Evolutionary conservation across 2,797 vertebrate genomes (phyloP).

Genomic region (Gymnopithys bicolor): DNA sequence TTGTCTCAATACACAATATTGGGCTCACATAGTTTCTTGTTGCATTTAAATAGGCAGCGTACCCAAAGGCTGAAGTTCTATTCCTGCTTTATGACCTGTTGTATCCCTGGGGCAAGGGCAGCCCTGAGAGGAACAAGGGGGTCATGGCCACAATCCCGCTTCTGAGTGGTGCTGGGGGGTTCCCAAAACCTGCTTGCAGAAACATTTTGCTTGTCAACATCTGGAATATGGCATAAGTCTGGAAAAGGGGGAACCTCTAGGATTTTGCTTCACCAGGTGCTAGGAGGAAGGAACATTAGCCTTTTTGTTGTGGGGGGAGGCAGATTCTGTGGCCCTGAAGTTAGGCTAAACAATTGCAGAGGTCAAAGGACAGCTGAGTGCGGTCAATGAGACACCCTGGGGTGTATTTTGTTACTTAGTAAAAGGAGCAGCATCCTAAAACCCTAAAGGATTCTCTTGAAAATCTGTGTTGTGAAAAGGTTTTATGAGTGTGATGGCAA

Average conservation of each 20-base stretch:
- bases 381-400: slow-evolving; percentile 82
- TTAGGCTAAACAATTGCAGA: slow-evolving; percentile 81
- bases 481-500: slow-evolving; percentile 82
- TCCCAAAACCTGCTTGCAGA: slow-evolving; percentile 68
- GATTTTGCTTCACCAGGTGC: slow-evolving; percentile 79
- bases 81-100: slow-evolving; percentile 78
- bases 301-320: slow-evolving; percentile 71
- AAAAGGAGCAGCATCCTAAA: slow-evolving; percentile 83
- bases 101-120: slow-evolving; percentile 73
- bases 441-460: slow-evolving; percentile 81
- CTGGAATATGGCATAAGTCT: slow-evolving; percentile 59
- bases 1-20: slow-evolving; percentile 18
- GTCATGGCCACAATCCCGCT: slow-evolving; percentile 78
- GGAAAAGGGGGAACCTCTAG: slow-evolving; percentile 27
- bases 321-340: slow-evolving; percentile 76
- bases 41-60: slow-evolving; percentile 68
- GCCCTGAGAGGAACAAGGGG: slow-evolving; percentile 66
- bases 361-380: slow-evolving; percentile 83
- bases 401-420: slow-evolving; percentile 86
- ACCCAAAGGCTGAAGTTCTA: slow-evolving; percentile 75
- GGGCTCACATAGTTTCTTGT: slow-evolving; percentile 34
- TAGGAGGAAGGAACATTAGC: slow-evolving; percentile 75
- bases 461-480: slow-evolving; percentile 84
- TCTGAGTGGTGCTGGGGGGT: slow-evolving; percentile 74
- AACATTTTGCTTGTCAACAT: slow-evolving; percentile 66